Conservation (phyloP, 2,888 invertebrate species). For the Orthonychiurus folsomi region DNA sequence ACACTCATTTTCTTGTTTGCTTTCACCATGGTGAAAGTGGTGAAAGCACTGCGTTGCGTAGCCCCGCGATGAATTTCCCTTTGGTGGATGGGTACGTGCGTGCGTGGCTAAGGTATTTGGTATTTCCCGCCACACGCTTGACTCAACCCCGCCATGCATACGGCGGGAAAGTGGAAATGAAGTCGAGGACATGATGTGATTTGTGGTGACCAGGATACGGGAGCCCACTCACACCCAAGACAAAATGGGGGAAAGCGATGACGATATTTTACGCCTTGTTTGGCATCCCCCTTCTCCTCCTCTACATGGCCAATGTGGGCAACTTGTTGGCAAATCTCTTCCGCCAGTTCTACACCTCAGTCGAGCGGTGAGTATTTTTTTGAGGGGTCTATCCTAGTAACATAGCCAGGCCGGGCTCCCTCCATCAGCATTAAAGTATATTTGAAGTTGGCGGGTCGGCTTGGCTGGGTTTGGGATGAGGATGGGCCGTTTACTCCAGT, state of each 20-base stretch:
- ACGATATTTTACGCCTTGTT: conserved; percentile 39
- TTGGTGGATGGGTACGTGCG: no score
- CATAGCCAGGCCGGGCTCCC: not conserved
- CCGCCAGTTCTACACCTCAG: conserved; percentile 37
- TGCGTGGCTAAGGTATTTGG: no score
- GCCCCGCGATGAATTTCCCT: no score
- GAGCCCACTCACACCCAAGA: conserved; percentile 36
- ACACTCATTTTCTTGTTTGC: no score
- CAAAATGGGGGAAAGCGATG: conserved; percentile 39
- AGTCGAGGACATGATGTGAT: not conserved
- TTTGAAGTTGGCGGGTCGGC: not conserved
- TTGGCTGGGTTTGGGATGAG: not conserved
- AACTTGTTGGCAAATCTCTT: conserved; percentile 39
- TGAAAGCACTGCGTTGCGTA: no score
- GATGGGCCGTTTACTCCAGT: no score
- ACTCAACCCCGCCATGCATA: no score
- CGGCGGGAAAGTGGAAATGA: not conserved
- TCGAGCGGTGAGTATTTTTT: conserved; percentile 31
- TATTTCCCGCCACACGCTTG: no score
- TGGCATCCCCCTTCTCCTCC: conserved; percentile 39
- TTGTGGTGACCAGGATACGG: conserved; percentile 30
- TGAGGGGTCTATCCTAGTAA: not conserved
- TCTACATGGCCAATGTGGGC: conserved; percentile 40
- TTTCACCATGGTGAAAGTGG: no score
- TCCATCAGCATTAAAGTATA: no score